Base-by-base conservation (phyloP, 2,113 vertebrate genomes). In the Trochalopteron elliotii region DNA sequence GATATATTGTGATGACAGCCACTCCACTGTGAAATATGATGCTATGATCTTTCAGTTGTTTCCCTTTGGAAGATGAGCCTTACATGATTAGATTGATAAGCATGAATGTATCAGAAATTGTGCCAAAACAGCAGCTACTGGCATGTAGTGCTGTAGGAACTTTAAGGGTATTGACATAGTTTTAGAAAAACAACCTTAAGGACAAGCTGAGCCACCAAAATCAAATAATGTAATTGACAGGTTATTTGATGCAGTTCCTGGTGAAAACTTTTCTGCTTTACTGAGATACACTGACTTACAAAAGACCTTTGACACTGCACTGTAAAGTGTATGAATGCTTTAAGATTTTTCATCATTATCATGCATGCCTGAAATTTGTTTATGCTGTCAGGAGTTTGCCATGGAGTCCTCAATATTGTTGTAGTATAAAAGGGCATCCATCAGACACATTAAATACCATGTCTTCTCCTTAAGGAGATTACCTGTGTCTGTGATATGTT, bases 21-120 rank as follows among this genome's bases (percentile, higher is more conserved):
- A 92, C 64, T 96, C 55, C 40, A 49, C 68, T 86, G 60, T 96
- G 92, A 97, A 94, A 94, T 95, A 95, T 12, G 85, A 69, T 74
- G 76, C 82, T 95, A 56, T 90, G 95, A 94, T 94, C 90, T 96
- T 95, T 94, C 89, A 77, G 79, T 84, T 95, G 85, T 87, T 95
- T 95, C 92, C 63, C 82, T 93, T 65, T 94, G 92, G 94, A 94
- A 92, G 93, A 96, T 83, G 70, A 97, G 57, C 75, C 87, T 93
- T 90, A 86, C 90, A 93, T 27, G 63, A 93, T 93, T 88, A 96
- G 87, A 95, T 71, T 95, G 96, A 96, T 92, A 96, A 90, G 79
- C 69, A 90, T 90, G 87, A 86, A 2, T 37, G 52, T 92, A 80
- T 79, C 82, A 94, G 90, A 96, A 92, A 94, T 45, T 60, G 60